A percentile compares a stretch with the other conserved stretches of the same genome.
These are phyloP conservation scores for Odobenus rosmarus DNA, from an alignment of 2,113 vertebrate species.

Conservation along the genomic window DNA sequence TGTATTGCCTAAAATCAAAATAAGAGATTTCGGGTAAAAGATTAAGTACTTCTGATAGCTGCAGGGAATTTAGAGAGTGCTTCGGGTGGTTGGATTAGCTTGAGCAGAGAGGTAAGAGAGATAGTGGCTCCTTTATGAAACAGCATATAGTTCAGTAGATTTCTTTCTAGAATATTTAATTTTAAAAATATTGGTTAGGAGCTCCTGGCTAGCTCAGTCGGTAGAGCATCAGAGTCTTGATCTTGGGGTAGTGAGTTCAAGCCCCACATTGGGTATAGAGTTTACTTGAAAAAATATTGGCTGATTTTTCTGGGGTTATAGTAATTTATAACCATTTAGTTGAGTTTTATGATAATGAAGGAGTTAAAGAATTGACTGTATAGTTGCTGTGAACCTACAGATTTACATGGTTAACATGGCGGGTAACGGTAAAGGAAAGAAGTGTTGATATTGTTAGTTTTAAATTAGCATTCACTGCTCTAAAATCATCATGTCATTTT, in stretches of 20 bases:
- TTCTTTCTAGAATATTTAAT: conserved; percentile 20
- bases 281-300: not conserved
- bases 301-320: conserved; percentile 36
- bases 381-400: not conserved
- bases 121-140: not conserved
- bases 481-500: not conserved
- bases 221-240: not conserved
- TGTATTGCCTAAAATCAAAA: not conserved
- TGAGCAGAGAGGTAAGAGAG: not conserved
- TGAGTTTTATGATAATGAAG: not conserved
- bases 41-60: not conserved
- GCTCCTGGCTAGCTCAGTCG: not conserved
- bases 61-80: conserved; percentile 2
- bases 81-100: not conserved
- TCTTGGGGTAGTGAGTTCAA: not conserved
- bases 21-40: not conserved
- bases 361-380: not conserved
- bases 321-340: not conserved
- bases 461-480: not conserved
- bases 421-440: conserved; percentile 24
- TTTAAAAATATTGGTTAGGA: not conserved
- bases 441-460: not conserved
- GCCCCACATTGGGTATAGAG: not conserved
- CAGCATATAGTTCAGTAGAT: not conserved
- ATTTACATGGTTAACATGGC: not conserved